Evolutionary conservation across 2,888 invertebrate species (phyloP).

Genomic region (Flexamia atlantica): DNA sequence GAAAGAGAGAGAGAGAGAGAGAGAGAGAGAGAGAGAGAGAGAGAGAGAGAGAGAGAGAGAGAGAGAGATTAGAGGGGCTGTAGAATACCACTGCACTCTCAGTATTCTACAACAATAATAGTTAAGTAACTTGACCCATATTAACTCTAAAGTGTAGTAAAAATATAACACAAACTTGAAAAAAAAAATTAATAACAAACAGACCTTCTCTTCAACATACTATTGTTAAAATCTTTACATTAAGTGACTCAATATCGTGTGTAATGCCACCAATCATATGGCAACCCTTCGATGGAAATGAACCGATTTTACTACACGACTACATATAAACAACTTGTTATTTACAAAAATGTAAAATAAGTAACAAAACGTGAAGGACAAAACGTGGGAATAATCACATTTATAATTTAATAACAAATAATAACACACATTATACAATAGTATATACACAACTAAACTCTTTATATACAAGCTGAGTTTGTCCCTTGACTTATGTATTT

Average conservation of each 20-base stretch:
- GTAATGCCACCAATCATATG: background rate
- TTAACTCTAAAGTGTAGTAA: slow-evolving; percentile 16
- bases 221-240: background rate
- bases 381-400: slow-evolving; percentile 51
- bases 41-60: slow-evolving; percentile 2
- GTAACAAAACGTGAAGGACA: slow-evolving; percentile 49
- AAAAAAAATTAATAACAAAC: slow-evolving; percentile 16
- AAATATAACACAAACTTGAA: slow-evolving; percentile 37
- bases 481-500: slow-evolving; percentile 19
- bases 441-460: slow-evolving; percentile 42
- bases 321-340: slow-evolving; percentile 51
- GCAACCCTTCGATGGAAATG: background rate
- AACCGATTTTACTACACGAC: slow-evolving; percentile 15
- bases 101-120: slow-evolving; percentile 12
- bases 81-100: background rate
- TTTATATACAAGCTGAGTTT: slow-evolving; percentile 30
- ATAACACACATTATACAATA: slow-evolving; percentile 56
- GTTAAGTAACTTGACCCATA: slow-evolving; percentile 50
- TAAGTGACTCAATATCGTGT: background rate
- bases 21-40: background rate
- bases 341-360: slow-evolving; percentile 52
- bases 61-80: slow-evolving; percentile 3
- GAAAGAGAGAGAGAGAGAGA: background rate
- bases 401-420: slow-evolving; percentile 54
- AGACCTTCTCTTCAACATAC: background rate